These are phyloP conservation scores for Melanotaenia maccullochi DNA, from an alignment of 2,797 vertebrate genomes.

Conservation along the genomic window DNA sequence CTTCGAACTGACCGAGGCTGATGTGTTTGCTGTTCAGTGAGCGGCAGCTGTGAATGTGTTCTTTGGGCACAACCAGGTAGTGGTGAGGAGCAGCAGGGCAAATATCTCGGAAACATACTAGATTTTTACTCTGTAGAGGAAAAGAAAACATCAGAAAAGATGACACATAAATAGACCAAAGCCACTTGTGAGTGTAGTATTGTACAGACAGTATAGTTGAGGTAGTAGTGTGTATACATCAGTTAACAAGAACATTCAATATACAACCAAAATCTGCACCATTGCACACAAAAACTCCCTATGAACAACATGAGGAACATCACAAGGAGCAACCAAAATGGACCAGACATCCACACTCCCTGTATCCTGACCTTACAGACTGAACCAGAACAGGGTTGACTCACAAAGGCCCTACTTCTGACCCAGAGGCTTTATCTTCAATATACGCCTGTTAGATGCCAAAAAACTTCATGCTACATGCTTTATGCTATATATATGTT, in stretches of 20 bases:
- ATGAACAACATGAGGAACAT: neutral
- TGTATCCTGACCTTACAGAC: too few species aligned
- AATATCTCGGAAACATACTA: conserved; percentile 76
- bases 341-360: too few species aligned
- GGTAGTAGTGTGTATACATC: too few species aligned
- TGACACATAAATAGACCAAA: neutral
- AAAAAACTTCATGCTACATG: neutral
- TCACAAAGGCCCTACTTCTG: neutral
- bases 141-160: neutral
- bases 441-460: neutral
- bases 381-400: neutral
- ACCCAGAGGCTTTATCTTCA: neutral
- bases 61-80: conserved; percentile 71
- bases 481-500: too few species aligned
- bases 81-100: conserved; percentile 73
- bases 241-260: neutral
- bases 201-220: neutral
- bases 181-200: neutral
- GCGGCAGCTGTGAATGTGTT: conserved; percentile 61
- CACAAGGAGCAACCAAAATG: too few species aligned
- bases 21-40: conserved; percentile 53
- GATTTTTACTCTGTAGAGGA: conserved; percentile 55
- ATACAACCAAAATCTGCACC: neutral
- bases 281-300: too few species aligned
- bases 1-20: conserved; percentile 52